These are phyloP conservation scores for Prosapia bicincta DNA, from an alignment of 2,888 invertebrate genomes.

Conservation along the genomic window DNA sequence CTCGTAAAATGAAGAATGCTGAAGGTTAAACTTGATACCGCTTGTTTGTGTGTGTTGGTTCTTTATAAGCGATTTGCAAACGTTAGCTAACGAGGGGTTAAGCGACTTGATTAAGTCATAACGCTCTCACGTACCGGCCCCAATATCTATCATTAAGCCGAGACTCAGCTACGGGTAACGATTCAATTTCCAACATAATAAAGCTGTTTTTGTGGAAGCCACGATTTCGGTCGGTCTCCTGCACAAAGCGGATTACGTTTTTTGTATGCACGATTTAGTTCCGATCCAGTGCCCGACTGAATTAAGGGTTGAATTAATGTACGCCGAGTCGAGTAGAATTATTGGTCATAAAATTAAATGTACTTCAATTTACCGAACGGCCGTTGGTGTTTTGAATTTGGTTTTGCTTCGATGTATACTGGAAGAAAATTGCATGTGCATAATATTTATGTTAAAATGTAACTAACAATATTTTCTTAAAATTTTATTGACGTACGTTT, in stretches of 20 bases:
- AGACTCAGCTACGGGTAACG: neutral
- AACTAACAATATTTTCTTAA: too few species aligned
- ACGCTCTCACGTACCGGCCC: neutral
- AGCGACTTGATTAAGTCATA: neutral
- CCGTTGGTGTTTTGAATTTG: neutral
- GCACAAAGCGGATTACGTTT: neutral
- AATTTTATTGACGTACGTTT: too few species aligned
- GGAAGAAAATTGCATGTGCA: too few species aligned
- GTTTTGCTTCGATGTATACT: too few species aligned
- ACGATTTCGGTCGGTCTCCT: neutral
- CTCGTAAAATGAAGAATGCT: neutral
- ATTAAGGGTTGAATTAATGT: neutral
- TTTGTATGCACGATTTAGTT: neutral
- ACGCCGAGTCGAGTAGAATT: neutral
- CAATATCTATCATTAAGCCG: neutral
- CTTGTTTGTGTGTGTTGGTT: neutral
- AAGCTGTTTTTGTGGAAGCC: neutral
- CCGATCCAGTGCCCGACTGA: neutral
- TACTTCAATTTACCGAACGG: neutral
- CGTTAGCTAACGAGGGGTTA: neutral
- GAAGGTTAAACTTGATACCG: too few species aligned
- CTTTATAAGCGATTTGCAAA: neutral
- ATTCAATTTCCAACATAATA: neutral
- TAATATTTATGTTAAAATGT: too few species aligned
- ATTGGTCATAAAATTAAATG: neutral